Conservation (phyloP, 2,888 invertebrate species). For the Camptogramma bilineatum region DNA sequence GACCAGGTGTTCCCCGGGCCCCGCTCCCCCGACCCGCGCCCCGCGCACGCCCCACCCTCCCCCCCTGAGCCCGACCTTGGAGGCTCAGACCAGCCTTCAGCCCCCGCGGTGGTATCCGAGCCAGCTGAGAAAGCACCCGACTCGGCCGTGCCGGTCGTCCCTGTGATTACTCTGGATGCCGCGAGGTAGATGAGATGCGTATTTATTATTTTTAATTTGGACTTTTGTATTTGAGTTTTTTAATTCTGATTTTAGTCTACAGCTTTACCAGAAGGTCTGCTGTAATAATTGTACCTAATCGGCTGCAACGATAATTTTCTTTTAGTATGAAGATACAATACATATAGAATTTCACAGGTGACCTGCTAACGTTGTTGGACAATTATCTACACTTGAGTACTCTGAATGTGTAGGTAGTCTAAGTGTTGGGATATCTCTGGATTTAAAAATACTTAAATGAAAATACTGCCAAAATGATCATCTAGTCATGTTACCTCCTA, state of each 20-base stretch:
- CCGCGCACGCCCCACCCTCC: slow-evolving; percentile 45
- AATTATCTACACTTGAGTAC: too few relatives aligned
- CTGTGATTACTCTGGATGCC: slow-evolving; percentile 7
- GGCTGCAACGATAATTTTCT: too few relatives aligned
- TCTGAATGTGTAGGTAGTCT: too few relatives aligned
- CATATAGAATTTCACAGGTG: too few relatives aligned
- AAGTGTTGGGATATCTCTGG: too few relatives aligned
- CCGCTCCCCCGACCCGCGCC: slow-evolving; percentile 54
- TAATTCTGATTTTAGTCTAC: too few relatives aligned
- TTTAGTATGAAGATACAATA: too few relatives aligned
- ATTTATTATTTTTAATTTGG: too few relatives aligned
- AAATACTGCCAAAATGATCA: neutral
- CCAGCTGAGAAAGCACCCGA: neutral
- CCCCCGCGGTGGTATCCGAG: neutral
- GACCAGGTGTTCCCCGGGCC: slow-evolving; percentile 60
- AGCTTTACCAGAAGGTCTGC: too few relatives aligned
- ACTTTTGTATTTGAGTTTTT: too few relatives aligned
- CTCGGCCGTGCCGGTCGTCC: neutral
- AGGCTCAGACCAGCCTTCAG: neutral
- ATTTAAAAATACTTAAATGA: neutral
- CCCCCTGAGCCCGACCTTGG: slow-evolving; percentile 15
- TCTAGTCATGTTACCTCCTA: neutral
- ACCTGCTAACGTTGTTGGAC: too few relatives aligned
- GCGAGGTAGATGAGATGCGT: neutral
- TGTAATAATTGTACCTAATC: too few relatives aligned